These are phyloP conservation scores for Loriculus beryllinus DNA, from an alignment of 2,797 vertebrate species.

Conservation along the genomic window DNA sequence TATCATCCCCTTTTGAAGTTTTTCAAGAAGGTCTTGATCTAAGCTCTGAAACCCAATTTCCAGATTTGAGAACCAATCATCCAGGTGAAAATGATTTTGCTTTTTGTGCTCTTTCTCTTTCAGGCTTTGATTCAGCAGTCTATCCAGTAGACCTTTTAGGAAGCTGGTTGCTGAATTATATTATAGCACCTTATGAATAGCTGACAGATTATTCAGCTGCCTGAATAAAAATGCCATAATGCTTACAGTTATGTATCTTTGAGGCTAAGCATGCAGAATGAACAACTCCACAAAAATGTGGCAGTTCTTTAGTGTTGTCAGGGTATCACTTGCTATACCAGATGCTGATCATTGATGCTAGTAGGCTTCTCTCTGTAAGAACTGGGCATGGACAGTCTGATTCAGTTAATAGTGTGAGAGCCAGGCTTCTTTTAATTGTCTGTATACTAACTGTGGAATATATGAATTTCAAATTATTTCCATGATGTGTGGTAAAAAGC, in stretches of 20 bases:
- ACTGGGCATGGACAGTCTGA: neutral
- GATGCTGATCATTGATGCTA: neutral
- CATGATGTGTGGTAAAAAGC: neutral
- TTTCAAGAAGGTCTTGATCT: neutral
- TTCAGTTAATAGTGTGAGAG: fast-evolving
- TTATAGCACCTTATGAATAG: neutral
- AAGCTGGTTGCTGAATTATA: neutral
- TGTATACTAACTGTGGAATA: neutral
- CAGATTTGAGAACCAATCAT: neutral
- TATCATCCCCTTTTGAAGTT: neutral
- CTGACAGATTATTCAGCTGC: neutral
- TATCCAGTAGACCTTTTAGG: neutral
- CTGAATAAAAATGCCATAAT: neutral
- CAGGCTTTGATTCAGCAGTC: neutral
- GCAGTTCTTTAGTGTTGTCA: neutral
- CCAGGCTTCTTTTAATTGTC: neutral
- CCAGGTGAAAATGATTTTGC: neutral
- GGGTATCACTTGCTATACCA: neutral
- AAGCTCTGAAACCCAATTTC: neutral
- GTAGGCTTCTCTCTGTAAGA: neutral
- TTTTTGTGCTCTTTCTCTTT: neutral
- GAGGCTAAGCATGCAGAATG: neutral
- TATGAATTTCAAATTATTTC: neutral
- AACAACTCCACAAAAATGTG: neutral
- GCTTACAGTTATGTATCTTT: neutral